A percentile compares a stretch with the other conserved stretches of the same genome.
phyloP scores from a whole-genome alignment of 2,113 vertebrate genomes.

The Psephotus haematonotus region DNA sequence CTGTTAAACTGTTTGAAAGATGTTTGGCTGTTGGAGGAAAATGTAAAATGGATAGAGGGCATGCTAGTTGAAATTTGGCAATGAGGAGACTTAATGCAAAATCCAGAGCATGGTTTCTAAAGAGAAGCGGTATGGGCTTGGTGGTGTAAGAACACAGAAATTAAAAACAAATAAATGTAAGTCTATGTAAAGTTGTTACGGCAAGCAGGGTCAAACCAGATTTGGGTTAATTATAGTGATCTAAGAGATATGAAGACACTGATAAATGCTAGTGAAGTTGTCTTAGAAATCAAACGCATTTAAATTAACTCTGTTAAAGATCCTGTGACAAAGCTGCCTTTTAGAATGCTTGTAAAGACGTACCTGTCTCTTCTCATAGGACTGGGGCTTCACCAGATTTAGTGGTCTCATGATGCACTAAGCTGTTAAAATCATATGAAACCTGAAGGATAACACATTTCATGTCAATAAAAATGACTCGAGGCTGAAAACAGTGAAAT shows the following conservation, averaged over 20 bases:
- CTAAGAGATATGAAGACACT: background rate
- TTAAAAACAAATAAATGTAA: background rate
- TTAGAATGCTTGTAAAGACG: background rate
- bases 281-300: background rate
- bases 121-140: background rate
- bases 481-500: background rate
- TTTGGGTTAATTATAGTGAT: background rate
- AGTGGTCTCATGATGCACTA: background rate
- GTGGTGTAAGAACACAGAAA: background rate
- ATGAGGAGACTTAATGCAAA: background rate
- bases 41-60: background rate
- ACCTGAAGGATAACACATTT: background rate
- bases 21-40: background rate
- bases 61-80: background rate
- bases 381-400: background rate
- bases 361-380: background rate
- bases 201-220: background rate
- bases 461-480: background rate
- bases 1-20: background rate
- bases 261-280: background rate
- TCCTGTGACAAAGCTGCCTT: background rate
- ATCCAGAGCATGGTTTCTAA: rapidly evolving
- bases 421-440: background rate
- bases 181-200: background rate
- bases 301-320: background rate